These are phyloP conservation scores for Antechinus stuartii DNA, from an alignment of 2,113 vertebrate species.

Conservation along the genomic window DNA sequence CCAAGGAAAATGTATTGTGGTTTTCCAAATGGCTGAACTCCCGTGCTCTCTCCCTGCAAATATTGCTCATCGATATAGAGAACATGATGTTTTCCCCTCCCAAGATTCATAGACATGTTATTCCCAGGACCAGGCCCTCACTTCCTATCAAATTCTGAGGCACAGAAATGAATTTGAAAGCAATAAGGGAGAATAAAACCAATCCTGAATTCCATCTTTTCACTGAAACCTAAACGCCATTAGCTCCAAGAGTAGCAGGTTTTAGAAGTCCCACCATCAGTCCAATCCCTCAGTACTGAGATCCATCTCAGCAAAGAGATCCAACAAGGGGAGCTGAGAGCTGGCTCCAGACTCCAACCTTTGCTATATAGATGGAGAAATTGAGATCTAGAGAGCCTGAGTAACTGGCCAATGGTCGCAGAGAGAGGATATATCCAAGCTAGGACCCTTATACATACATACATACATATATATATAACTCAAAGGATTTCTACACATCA, in stretches of 20 bases:
- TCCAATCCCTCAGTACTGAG: background rate
- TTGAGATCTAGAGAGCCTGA: background rate
- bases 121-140: background rate
- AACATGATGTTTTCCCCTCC: background rate
- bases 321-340: background rate
- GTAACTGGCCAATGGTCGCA: background rate
- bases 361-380: background rate
- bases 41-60: slow-evolving; percentile 43
- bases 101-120: slow-evolving; percentile 2
- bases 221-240: slow-evolving; percentile 30
- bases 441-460: background rate
- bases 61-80: background rate
- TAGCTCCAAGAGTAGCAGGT: background rate
- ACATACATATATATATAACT: background rate
- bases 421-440: background rate
- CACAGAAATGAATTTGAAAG: slow-evolving; percentile 6
- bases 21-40: slow-evolving; percentile 53
- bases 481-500: background rate
- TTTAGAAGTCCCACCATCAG: background rate
- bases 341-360: background rate
- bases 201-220: slow-evolving; percentile 2
- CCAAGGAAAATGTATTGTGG: slow-evolving; percentile 53
- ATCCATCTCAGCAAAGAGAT: background rate
- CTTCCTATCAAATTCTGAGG: background rate
- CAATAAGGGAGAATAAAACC: slow-evolving; percentile 1